Evolutionary conservation across 2,888 invertebrate genomes (phyloP).

Genomic region (Hipparchia semele): DNA sequence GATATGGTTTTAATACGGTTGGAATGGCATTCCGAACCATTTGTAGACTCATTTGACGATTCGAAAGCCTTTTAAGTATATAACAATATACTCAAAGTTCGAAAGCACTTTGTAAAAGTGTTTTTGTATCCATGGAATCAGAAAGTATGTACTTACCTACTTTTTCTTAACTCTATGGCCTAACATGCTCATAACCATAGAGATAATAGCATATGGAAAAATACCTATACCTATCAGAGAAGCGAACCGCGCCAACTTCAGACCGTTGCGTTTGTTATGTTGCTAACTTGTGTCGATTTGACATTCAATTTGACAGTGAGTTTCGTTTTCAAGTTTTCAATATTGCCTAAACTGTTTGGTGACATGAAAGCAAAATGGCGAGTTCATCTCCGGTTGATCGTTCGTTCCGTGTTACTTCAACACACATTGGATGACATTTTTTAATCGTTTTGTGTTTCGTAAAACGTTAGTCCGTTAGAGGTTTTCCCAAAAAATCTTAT

Average conservation of each 20-base stretch:
- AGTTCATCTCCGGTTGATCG: conserved; percentile 80
- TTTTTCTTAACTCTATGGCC: too few relatives aligned
- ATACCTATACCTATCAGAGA: too few relatives aligned
- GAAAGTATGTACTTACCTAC: too few relatives aligned
- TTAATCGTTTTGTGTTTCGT: conserved; percentile 66
- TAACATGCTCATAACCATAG: too few relatives aligned
- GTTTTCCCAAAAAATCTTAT: conserved; percentile 56
- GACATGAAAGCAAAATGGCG: conserved; percentile 83
- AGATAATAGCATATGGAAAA: too few relatives aligned
- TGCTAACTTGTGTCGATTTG: conserved; percentile 51
- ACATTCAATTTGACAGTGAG: conserved; percentile 46
- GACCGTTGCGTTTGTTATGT: conserved; percentile 47
- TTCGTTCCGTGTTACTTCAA: conserved; percentile 72
- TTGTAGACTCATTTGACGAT: too few relatives aligned
- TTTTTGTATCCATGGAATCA: too few relatives aligned
- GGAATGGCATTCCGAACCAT: too few relatives aligned
- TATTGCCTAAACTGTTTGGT: conserved; percentile 65
- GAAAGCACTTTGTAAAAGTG: too few relatives aligned
- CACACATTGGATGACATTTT: conserved; percentile 66
- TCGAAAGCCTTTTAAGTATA: too few relatives aligned
- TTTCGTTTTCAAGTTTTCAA: conserved; percentile 48
- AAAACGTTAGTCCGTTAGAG: conserved; percentile 56
- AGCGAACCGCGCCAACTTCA: conserved; percentile 46
- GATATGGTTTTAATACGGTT: too few relatives aligned
- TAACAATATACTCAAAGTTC: too few relatives aligned